Evolutionary conservation across 2,113 vertebrate species (phyloP), one percentile per base, ranked within the genome.

Genomic region (Arothron firmamentum): DNA sequence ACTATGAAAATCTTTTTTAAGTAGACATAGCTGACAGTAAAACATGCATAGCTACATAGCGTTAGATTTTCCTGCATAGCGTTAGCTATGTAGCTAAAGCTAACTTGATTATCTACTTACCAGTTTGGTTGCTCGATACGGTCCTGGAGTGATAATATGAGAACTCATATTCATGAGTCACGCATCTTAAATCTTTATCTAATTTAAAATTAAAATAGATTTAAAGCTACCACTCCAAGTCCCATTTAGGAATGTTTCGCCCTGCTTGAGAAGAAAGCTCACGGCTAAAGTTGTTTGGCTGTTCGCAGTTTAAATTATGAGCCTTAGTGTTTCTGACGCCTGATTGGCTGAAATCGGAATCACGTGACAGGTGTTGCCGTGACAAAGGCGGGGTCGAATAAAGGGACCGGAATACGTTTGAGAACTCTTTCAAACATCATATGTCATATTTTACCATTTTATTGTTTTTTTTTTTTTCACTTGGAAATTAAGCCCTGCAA

Each of bases 281-380:
- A 38, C 34, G 9, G 9, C 2, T 38, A 1, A 11, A 1, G 34
- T 50, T 38, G 50, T 19, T 25, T 23, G 56, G 45, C 57, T 60
- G 49, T 6, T 23, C 54, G 23, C 55, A 28, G 55, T 75, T 77
- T 61, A 91, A 91, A 89, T 84, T 85, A 80, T 71, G 78, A 87
- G 85, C 69, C 72, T 67, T 17, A 21, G 5, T 18, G 4, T 64
- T 64, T 38, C 76, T 65, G 60, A 11, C 55, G 23, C 17, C 6
- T 6, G 84, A 91, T 91, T 91, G 90, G 90, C 56, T 64, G 31
- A 1, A 1, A 2, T 1, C 0, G 1, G 0, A 17, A 25, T 68
- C 89, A 90, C 79, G 81, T 91, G 87, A 47, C 34, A 47, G 15
- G 2, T 11, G 3, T 10, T 10, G 23, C 38, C 18, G 5, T 15